These are phyloP conservation scores for Scolanthus callimorphus DNA, from an alignment of 92 coral and sea anemone species.

Conservation along the genomic window DNA sequence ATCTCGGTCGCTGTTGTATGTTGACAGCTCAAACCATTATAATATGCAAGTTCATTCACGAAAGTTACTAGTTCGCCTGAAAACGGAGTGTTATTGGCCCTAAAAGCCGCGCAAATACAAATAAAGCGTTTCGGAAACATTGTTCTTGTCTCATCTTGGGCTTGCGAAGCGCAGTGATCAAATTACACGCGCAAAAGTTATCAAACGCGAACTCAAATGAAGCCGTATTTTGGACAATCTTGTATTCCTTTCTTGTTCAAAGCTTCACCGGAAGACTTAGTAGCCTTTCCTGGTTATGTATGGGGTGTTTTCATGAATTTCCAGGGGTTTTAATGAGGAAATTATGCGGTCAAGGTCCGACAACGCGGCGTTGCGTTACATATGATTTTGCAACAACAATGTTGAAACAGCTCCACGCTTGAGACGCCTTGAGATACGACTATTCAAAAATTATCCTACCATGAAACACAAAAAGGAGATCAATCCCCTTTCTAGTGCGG, in stretches of 20 bases:
- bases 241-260: not conserved
- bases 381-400: not conserved
- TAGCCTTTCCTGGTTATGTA: not conserved
- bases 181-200: constrained; percentile 6
- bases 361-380: constrained; percentile 3
- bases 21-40: not conserved
- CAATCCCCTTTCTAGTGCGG: constrained; percentile 6
- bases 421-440: not conserved
- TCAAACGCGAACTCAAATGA: constrained; percentile 1
- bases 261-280: not conserved
- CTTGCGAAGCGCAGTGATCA: constrained; percentile 29
- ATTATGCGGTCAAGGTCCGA: not conserved
- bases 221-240: not conserved
- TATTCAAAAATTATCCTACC: not conserved
- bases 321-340: not conserved
- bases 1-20: not conserved
- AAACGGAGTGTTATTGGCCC: not conserved
- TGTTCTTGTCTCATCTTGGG: constrained; percentile 3
- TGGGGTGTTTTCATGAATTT: constrained; percentile 2
- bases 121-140: constrained; percentile 19
- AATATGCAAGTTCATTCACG: constrained; percentile 9
- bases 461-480: not conserved
- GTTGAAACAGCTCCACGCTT: not conserved
- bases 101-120: constrained; percentile 6
- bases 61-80: not conserved